Evolutionary conservation across 2,113 vertebrate genomes (phyloP), one percentile per base, ranked within the genome.

Genomic region (Copsychus sechellarum): DNA sequence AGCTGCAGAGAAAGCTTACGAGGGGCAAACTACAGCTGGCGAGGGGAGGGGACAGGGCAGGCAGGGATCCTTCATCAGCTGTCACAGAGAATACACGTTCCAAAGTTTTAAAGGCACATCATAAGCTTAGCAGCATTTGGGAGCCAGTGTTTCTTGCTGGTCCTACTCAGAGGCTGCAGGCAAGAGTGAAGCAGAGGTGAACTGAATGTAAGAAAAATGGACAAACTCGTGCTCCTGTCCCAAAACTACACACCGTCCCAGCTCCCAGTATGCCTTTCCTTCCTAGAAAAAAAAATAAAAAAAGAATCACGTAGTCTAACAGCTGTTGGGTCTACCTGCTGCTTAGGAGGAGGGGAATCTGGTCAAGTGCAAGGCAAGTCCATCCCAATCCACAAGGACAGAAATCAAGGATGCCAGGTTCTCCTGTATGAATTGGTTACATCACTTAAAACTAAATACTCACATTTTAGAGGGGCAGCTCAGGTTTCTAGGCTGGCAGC

Each of bases 91-190:
- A 88, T 62, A 94, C 6, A 53, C 9, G 33, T 96, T 96, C 89
- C 45, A 25, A 56, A 78, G 53, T 79, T 94, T 92, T 95, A 84
- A 97, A 97, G 91, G 95, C 96, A 96, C 96, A 91, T 95, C 87
- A 93, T 92, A 94, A 95, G 94, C 93, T 92, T 95, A 96, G 93
- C 94, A 97, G 94, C 95, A 95, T 95, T 92, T 94, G 90, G 95
- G 92, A 95, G 74, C 93, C 76, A 57, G 88, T 90, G 82, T 67
- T 90, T 96, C 90, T 87, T 89, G 88, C 95, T 74, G 56, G 76
- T 90, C 90, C 87, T 94, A 78, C 82, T 95, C 71, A 57, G 88
- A 86, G 93, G 93, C 86, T 94, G 88, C 92, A 90, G 94, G 78
- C 90, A 90, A 92, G 95, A 95, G 82, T 80, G 88, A 94, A 92